Percentiles rank a stretch among this genome's conserved stretches.
phyloP scores from a whole-genome alignment of 2,113 vertebrate species.

The Grallaria varia region DNA sequence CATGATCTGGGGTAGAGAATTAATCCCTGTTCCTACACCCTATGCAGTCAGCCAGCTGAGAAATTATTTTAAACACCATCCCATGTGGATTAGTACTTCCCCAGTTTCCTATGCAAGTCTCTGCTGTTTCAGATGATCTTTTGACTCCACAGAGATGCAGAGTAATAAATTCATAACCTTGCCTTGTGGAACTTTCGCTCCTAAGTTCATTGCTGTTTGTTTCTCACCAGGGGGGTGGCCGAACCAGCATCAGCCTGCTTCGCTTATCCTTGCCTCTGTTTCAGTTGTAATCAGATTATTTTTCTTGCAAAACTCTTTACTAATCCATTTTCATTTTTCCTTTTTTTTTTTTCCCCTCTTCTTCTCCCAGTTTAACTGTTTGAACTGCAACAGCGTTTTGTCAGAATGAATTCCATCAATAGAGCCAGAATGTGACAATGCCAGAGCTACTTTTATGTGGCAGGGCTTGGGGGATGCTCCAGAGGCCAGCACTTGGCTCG shows the following conservation, averaged over 20 bases:
- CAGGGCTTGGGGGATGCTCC: neutral
- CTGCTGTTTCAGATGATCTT: neutral
- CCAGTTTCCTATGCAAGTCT: constrained; percentile 4
- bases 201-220: neutral
- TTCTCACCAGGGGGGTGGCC: neutral
- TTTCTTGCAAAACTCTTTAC: neutral
- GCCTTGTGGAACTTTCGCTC: constrained; percentile 2
- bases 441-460: neutral
- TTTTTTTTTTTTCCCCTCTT: neutral
- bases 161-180: constrained; percentile 26
- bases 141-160: neutral
- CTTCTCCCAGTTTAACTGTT: neutral
- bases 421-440: neutral
- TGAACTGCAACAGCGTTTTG: neutral
- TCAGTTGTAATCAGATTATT: neutral
- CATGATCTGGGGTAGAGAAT: constrained; percentile 11
- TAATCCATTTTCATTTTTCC: neutral
- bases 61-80: constrained; percentile 18
- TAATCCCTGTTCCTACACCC: constrained; percentile 12
- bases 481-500: neutral
- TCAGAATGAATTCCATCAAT: neutral
- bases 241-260: neutral
- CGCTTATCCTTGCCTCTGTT: neutral
- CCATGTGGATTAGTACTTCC: neutral
- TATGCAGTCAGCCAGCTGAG: constrained; percentile 17